Evolutionary conservation across 2,113 vertebrate genomes (phyloP), one percentile per base, ranked within the genome.

Genomic region (Ailuropoda melanoleuca): DNA sequence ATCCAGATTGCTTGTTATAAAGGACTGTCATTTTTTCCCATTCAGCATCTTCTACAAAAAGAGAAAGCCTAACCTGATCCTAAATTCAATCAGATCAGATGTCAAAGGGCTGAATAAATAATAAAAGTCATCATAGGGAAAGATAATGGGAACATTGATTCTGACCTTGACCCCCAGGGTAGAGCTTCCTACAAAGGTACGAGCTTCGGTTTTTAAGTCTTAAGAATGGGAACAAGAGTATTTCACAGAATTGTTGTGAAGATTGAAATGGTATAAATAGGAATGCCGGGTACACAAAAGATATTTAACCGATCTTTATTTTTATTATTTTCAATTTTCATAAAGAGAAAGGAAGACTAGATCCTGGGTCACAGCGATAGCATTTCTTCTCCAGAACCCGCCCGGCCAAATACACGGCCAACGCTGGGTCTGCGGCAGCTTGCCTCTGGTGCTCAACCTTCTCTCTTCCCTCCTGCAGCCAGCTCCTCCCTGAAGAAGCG

Each of bases 401-500:
- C 48, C 21, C 2, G 24, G 89, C 21, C 31, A 50, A 60, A 10
- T 55, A 6, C 2, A 2, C 31, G 1, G 34, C 15, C 12, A 13
- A 5, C 29, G 4, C 31, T 4, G 1, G 6, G 64, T n/a, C 43
- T 72, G 6, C 34, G 39, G 31, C 39, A 10, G n/a, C 58, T 8
- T 5, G 21, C 53, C 10, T 23, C n/a, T 18, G 1, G 74, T n/a
- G 21, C 68, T 97, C 92, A 97, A 2, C 93, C 4, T 98, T 88
- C 55, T 98, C 77, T 98, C n/a, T 95, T 62, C 21, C 80, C 90
- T 66, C 87, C 96, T 82, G 95, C 98, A 98, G 98, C 98, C 95
- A 98, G 98, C 96, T 98, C 98, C 96, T 99, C 99, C 23, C 97
- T 99, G 96, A 99, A 99, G 96, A 99, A 99, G 98, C 98, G 99